Conservation (phyloP, 2,113 vertebrate genomes). For the Pagrus major region DNA sequence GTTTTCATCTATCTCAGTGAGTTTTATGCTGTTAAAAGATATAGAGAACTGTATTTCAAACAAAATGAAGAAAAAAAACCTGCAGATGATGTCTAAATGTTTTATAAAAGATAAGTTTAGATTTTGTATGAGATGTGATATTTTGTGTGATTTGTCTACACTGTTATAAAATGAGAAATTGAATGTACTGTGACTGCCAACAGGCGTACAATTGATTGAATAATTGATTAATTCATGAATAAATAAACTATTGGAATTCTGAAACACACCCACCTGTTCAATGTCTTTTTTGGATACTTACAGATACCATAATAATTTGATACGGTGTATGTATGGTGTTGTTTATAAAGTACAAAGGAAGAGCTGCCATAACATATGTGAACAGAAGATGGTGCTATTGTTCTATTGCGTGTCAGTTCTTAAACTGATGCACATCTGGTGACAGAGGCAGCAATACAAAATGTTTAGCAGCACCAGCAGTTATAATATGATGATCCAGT, state of each 20-base stretch:
- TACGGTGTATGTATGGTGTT: neutral
- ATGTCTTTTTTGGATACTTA: fast-evolving
- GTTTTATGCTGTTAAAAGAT: constrained; percentile 71
- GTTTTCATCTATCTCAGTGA: constrained; percentile 80
- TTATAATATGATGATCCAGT: neutral
- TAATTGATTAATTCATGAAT: constrained; percentile 70
- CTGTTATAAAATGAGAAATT: constrained; percentile 77
- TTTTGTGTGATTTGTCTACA: constrained; percentile 83
- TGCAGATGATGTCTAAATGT: constrained; percentile 82
- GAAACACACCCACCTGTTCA: neutral
- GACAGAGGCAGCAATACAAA: neutral
- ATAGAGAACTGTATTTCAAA: constrained; percentile 70
- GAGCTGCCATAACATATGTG: neutral
- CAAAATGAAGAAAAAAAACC: constrained; percentile 39
- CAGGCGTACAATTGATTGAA: constrained; percentile 72
- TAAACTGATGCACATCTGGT: neutral
- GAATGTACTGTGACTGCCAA: constrained; percentile 84
- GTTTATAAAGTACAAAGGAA: too few relatives aligned
- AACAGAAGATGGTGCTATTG: constrained; percentile 49
- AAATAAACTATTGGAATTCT: constrained; percentile 69
- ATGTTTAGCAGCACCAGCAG: neutral
- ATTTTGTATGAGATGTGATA: constrained; percentile 86
- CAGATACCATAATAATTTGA: neutral
- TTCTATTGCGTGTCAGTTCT: neutral
- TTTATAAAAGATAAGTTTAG: constrained; percentile 83